These are phyloP conservation scores for Cnemophilus loriae DNA, from an alignment of 2,113 vertebrate species.

Conservation along the genomic window DNA sequence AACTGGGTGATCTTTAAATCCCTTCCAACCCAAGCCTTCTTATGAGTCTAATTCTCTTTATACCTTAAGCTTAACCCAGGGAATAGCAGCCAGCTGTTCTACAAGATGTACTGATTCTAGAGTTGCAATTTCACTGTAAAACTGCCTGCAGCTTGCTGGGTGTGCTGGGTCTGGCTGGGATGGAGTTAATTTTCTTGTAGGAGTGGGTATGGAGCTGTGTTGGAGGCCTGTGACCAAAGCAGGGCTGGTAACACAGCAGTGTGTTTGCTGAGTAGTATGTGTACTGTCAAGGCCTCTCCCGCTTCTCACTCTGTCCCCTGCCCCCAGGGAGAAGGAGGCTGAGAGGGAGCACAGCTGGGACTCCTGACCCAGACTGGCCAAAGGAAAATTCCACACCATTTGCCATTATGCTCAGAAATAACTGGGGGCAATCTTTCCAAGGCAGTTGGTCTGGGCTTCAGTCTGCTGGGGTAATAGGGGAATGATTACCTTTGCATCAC, in stretches of 20 bases:
- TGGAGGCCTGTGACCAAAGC: neutral
- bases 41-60: neutral
- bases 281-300: neutral
- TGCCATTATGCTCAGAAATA: neutral
- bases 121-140: neutral
- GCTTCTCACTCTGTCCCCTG: neutral
- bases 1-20: neutral
- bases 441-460: neutral
- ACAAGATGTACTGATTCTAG: no score
- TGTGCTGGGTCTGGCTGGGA: neutral
- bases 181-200: neutral
- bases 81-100: neutral
- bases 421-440: neutral
- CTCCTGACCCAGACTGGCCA: neutral
- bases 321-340: neutral
- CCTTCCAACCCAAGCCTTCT: neutral
- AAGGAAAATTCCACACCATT: neutral
- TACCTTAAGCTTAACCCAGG: neutral
- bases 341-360: neutral
- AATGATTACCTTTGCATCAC: neutral
- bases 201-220: neutral
- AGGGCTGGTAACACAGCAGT: neutral
- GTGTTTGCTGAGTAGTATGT: neutral
- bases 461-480: neutral
- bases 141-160: neutral